These are phyloP conservation scores for Clarias laeviceps DNA, from an alignment of 2,797 vertebrate species.

Conservation along the genomic window DNA sequence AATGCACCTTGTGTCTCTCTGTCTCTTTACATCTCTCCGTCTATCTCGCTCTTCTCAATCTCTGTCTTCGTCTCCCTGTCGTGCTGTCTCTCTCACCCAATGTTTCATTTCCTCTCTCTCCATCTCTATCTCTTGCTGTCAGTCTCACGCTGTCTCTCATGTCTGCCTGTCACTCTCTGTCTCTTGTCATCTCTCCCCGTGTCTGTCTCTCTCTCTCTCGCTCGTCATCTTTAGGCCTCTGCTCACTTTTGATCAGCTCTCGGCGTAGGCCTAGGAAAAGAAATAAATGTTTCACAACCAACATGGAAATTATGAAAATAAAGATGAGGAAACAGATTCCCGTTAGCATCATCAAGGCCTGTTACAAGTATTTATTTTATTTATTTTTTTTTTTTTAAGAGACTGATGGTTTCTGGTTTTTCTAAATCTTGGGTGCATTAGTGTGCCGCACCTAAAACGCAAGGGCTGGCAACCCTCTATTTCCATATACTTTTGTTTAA, in stretches of 20 bases:
- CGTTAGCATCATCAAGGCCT: not conserved
- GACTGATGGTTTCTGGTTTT: not conserved
- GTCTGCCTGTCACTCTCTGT: not conserved
- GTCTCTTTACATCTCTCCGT: not conserved
- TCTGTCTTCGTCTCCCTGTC: not conserved
- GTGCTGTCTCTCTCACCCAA: not conserved
- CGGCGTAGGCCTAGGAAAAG: not conserved
- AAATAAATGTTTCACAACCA: not conserved
- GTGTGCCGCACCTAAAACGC: not conserved
- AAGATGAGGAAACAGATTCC: not conserved
- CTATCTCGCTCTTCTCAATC: not conserved
- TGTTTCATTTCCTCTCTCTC: not conserved
- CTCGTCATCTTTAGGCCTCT: not conserved
- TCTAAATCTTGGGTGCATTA: not conserved
- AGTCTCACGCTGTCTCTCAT: not conserved
- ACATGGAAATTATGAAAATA: too few relatives aligned
- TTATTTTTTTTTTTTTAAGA: not conserved
- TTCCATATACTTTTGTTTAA: slow-evolving; percentile 9
- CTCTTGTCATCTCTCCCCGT: not conserved
- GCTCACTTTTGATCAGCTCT: not conserved
- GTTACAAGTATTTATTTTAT: too few relatives aligned
- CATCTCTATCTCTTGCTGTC: not conserved
- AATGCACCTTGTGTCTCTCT: not conserved
- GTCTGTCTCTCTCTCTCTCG: not conserved
- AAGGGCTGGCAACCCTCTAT: not conserved